Percentiles rank a stretch among this genome's conserved stretches.
phyloP scores from a whole-genome alignment of 2,888 invertebrate species.

The Polydesmus complanatus region DNA sequence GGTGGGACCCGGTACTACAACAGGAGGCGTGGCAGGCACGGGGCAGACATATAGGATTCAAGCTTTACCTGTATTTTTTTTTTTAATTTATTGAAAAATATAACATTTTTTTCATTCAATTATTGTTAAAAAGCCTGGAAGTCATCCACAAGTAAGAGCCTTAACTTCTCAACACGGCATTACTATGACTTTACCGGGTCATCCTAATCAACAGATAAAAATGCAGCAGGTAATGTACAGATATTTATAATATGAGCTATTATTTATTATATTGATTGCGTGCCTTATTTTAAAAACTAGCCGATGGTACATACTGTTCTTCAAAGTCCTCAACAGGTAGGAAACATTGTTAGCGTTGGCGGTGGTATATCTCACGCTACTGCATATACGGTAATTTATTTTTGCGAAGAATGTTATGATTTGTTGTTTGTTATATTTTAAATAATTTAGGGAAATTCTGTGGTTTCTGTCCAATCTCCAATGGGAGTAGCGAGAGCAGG shows the following conservation, averaged over 20 bases:
- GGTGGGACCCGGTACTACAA: constrained; percentile 6
- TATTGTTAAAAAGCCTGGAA: constrained; percentile 16
- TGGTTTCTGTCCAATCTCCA: constrained; percentile 12
- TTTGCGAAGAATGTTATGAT: no score
- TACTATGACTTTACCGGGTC: constrained; percentile 21
- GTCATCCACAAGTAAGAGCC: constrained; percentile 20
- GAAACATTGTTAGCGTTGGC: constrained; percentile 2
- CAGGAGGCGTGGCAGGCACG: constrained; percentile 32
- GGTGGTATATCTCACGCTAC: constrained; percentile 10
- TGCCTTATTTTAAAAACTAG: no score
- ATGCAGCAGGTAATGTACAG: constrained; percentile 16
- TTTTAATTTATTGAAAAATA: neutral
- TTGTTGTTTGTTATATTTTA: neutral
- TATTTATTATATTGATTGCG: no score
- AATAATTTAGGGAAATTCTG: constrained; percentile 9
- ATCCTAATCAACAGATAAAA: constrained; percentile 19
- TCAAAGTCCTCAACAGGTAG: constrained; percentile 10
- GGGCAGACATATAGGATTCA: constrained; percentile 62
- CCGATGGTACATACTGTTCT: constrained; percentile 15
- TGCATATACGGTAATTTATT: neutral
- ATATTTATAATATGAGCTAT: neutral
- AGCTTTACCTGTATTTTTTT: constrained; percentile 59
- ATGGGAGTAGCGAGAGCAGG: neutral
- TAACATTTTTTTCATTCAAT: neutral
- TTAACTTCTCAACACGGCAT: constrained; percentile 21